Conservation (phyloP, 2,888 invertebrate species). For the Artemia sp. region DNA sequence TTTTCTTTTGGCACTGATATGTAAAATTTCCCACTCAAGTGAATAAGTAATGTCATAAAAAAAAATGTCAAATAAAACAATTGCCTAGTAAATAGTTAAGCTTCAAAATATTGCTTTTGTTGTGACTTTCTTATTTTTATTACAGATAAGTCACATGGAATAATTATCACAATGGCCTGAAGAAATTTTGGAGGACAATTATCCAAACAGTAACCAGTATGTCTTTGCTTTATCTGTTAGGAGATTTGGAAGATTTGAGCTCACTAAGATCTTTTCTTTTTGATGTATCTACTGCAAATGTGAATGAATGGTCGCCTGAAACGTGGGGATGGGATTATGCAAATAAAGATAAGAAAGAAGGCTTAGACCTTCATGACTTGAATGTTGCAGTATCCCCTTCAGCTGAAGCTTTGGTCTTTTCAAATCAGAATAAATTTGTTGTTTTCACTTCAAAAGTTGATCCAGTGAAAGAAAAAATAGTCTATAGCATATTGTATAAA, state of each 20-base stretch:
- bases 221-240: slow-evolving; percentile 12
- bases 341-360: slow-evolving; percentile 2
- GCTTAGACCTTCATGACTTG: slow-evolving; percentile 33
- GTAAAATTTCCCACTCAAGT: no score
- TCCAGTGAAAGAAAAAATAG: slow-evolving; percentile 5
- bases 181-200: no score
- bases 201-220: background rate
- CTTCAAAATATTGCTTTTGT: no score
- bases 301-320: background rate
- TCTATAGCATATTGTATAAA: slow-evolving; percentile 15
- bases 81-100: no score
- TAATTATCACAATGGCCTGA: no score
- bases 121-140: no score
- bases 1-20: no score
- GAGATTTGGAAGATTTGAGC: slow-evolving; percentile 11
- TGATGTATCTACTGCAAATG: background rate
- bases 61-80: no score
- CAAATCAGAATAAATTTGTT: slow-evolving; percentile 31
- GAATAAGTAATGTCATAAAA: no score
- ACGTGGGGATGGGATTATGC: background rate
- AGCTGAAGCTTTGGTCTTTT: slow-evolving; percentile 33
- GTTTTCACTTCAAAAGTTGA: slow-evolving; percentile 29
- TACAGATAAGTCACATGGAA: no score
- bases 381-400: slow-evolving; percentile 32
- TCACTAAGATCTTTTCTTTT: slow-evolving; percentile 4